Evolutionary conservation across 2,113 vertebrate genomes (phyloP), one percentile per base, ranked within the genome.

Genomic region (Balaenoptera acutorostrata): DNA sequence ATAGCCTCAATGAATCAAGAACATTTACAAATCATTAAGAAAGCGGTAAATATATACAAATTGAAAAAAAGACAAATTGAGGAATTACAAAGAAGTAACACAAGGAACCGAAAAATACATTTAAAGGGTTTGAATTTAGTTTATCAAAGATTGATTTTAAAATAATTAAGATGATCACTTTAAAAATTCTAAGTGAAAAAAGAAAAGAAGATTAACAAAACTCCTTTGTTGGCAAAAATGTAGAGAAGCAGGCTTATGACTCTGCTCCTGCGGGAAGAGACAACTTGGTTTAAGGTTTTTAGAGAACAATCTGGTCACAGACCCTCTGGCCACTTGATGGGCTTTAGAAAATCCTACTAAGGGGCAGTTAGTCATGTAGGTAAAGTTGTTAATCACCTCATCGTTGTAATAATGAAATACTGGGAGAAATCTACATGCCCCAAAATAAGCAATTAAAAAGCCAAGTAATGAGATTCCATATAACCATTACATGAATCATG

Each of bases 401-500:
- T 8, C 8, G 18, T 12, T 21, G 5, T 10, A 36, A 44, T 8
- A 74, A 12, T 39, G 75, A 71, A 55, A 41, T 33, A 17, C 3
- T 8, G 31, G 13, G 59, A 92, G 59, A 61, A 29, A 31, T 46
- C 33, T 7, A n/a, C 49, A 12, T n/a, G 5, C 23, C 71, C 31
- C 14, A 29, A 29, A n/a, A 29, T 39, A 66, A 82, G 27, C 14
- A 29, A 71, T 2, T 0, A 5, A 36, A 31, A 68, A 33, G 31
- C 6, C 55, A 20, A 55, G 57, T 5, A 2, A 3, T 20, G n/a
- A 8, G 44, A 57, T 66, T 82, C 81, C 36, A 2, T 0, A 4
- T 9, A 7, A 4, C 13, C 17, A 0, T 2, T 1, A 0, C 2
- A 1, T 17, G 46, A 93, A 4, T 23, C 6, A 4, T 1, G 46